These are phyloP conservation scores for Colostygia pectinataria DNA, from an alignment of 2,888 invertebrate genomes.

Conservation along the genomic window DNA sequence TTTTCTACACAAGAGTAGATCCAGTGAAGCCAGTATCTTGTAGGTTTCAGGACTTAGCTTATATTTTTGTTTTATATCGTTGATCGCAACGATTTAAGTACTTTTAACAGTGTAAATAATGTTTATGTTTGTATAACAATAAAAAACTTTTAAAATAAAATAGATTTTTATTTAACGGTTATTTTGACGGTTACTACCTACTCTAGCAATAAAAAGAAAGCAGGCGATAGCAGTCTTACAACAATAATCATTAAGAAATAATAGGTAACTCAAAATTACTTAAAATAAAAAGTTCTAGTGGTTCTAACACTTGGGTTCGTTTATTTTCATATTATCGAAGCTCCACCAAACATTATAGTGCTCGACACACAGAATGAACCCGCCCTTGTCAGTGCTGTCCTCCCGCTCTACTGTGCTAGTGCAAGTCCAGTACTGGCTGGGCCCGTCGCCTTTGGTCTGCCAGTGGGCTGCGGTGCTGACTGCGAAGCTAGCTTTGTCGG, in stretches of 20 bases:
- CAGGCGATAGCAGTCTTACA: no score
- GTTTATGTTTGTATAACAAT: conserved; percentile 66
- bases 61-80: conserved; percentile 42
- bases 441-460: conserved; percentile 44
- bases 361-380: conserved; percentile 50
- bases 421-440: conserved; percentile 55
- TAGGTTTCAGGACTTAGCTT: conserved; percentile 45
- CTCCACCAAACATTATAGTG: conserved; percentile 53
- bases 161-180: conserved; percentile 3
- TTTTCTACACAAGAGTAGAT: conserved; percentile 37
- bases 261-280: no score
- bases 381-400: conserved; percentile 41
- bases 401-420: conserved; percentile 45
- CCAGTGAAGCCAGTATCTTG: conserved; percentile 51
- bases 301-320: conserved; percentile 55
- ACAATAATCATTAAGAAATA: no score
- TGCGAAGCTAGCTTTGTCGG: conserved; percentile 53
- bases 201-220: no score
- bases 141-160: conserved; percentile 18
- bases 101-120: conserved; percentile 68
- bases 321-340: conserved; percentile 61
- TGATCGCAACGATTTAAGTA: conserved; percentile 45
- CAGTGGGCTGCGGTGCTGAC: conserved; percentile 58
- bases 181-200: no score
- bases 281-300: no score